phyloP scores from a whole-genome alignment of 2,888 invertebrate species.

The Ophion ventricosus region DNA sequence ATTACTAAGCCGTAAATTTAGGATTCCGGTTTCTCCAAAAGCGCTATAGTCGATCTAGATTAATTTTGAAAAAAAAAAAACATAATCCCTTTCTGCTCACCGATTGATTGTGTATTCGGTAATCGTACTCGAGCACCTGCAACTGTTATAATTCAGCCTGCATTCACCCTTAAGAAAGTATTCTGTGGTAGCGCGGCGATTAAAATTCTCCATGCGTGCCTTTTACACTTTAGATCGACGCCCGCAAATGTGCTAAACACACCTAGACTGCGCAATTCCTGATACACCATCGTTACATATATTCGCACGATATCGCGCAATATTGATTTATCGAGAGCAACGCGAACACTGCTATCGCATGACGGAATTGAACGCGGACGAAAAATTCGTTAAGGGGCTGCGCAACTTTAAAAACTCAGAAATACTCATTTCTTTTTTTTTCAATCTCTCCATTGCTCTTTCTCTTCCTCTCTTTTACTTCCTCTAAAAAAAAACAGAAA shows the following conservation, averaged over 20 bases:
- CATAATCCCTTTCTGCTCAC: no score
- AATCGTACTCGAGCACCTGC: not conserved
- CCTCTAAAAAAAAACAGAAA: not conserved
- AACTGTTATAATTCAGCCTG: not conserved
- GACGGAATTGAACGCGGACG: not conserved
- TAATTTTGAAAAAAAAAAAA: no score
- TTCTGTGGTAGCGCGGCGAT: not conserved
- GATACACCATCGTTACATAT: constrained; percentile 32
- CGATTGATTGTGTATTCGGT: no score
- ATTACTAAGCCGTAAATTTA: no score
- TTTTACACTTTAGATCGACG: constrained; percentile 34
- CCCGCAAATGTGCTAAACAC: constrained; percentile 6
- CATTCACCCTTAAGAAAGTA: not conserved
- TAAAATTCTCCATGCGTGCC: constrained; percentile 17
- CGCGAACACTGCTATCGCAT: not conserved
- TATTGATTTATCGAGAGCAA: not conserved
- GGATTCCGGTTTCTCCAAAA: no score
- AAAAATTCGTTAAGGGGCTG: not conserved
- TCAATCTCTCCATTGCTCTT: not conserved
- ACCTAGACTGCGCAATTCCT: constrained; percentile 63
- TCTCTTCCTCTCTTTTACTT: not conserved
- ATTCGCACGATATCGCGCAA: not conserved
- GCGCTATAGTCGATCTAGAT: no score
- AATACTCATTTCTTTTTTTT: not conserved
- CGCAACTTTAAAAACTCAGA: not conserved